Base-by-base conservation (phyloP, 2,797 vertebrate species). In the Gila robusta region DNA sequence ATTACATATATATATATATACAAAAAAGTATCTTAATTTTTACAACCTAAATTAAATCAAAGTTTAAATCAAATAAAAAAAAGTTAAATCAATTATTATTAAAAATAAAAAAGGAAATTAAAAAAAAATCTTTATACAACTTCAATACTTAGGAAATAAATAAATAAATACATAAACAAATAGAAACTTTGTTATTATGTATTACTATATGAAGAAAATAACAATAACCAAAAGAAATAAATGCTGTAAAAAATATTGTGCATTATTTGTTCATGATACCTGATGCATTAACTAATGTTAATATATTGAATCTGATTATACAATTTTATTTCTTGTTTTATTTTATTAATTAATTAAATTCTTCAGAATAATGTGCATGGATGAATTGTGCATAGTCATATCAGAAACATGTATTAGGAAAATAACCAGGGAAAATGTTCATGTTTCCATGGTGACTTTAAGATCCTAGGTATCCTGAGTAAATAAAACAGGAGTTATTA, bases 401-500 rank as follows among this genome's bases (percentile, higher is more conserved):
- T 19, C 47, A 54, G 19, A 21, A 59, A 39, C 0, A 11, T 39
- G 11, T 37, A 56, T 39, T 59, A 39, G 21, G 6, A 39, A 59
- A 39, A 35, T 32, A 56, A 77, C 21, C 49, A 19, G 32, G 28
- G 5, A 37, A 19, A n/a, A 37, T 59, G 16, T 39, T 78, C 14
- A 62, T 11, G 77, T 28, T 44, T 79, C 56, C 16, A 44, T 64
- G 37, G 12, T 17, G 12, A 41, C 39, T 16, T 41, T 23, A 41
- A 39, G 6, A 47, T 35, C 16, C 37, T 11, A 14, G 28, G 19
- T 21, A 67, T 32, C 41, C 39, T 14, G 62, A 49, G 41, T 49
- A 66, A 67, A 80, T 14, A 80, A 67, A 80, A 67, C 19, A 35
- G 28, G 2, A 6, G 35, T 78, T 79, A 64, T 79, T 79, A 79